Evolutionary conservation across 1,140 invertebrate species (phyloP).

Genomic region (Diachasmimorpha longicaudata): DNA sequence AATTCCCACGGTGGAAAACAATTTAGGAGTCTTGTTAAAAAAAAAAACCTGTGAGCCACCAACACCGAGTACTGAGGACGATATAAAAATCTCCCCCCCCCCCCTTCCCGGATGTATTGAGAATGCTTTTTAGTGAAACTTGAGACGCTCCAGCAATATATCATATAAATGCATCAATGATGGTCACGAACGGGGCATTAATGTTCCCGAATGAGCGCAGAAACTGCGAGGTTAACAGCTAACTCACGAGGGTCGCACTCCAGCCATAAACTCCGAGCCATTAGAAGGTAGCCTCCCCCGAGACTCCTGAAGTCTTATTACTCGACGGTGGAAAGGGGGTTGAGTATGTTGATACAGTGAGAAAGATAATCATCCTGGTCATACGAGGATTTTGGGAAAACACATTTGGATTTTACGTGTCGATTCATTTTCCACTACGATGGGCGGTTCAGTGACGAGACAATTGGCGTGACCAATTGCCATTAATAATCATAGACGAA

Average conservation of each 20-base stretch:
- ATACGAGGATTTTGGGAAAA: background rate
- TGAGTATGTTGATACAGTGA: background rate
- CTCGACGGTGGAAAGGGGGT: background rate
- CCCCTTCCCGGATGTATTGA: background rate
- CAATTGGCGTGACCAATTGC: no score
- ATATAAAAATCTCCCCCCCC: background rate
- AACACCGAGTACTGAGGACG: no score
- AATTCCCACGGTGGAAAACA: background rate
- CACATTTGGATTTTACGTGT: background rate
- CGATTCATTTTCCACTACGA: no score
- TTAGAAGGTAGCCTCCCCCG: background rate
- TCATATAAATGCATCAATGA: constrained; percentile 7
- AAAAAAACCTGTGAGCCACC: background rate
- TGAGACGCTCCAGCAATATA: background rate
- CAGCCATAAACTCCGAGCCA: background rate
- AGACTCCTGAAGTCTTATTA: constrained; percentile 1
- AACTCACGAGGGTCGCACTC: background rate
- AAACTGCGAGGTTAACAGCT: constrained; percentile 3
- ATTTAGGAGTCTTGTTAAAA: background rate
- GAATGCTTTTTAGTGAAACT: background rate
- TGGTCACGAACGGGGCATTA: constrained; percentile 6
- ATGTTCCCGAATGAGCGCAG: constrained; percentile 1
- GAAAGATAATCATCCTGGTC: background rate
- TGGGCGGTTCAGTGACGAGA: no score
- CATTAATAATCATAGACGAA: no score